Percentiles rank a stretch among this genome's conserved stretches.
Conservation (phyloP, 2,797 vertebrate genomes). For the Ctenochaetus hawaiiensis region DNA sequence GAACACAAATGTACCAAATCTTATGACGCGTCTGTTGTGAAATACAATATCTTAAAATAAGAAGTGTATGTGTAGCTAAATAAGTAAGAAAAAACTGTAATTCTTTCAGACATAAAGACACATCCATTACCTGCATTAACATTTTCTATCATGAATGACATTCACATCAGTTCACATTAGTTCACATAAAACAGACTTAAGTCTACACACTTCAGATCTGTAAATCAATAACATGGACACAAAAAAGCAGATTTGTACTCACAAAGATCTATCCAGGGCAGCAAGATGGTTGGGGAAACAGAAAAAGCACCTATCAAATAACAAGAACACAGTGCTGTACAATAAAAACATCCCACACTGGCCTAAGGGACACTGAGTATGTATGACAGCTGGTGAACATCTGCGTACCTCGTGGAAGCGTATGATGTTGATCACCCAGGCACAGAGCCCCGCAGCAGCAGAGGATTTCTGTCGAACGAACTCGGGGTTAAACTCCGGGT, state of each 20-base stretch:
- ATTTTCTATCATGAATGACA: not conserved
- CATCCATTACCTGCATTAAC: not conserved
- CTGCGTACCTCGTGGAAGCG: conserved; percentile 82
- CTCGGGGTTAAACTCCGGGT: conserved; percentile 88
- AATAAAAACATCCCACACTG: not conserved
- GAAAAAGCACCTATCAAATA: conserved; percentile 37
- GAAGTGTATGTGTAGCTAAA: not conserved
- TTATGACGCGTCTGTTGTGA: not conserved
- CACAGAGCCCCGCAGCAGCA: conserved; percentile 82
- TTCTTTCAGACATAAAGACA: not conserved
- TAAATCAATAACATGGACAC: not conserved
- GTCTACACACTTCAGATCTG: not conserved
- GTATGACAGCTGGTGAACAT: conserved; percentile 1
- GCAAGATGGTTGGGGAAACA: conserved; percentile 77
- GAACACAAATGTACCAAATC: not conserved
- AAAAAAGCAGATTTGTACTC: conserved; percentile 70
- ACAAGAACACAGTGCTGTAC: not conserved
- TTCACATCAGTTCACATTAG: conserved; percentile 1
- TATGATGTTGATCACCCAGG: conserved; percentile 87
- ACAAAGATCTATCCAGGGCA: conserved; percentile 87
- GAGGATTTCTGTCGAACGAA: conserved; percentile 88
- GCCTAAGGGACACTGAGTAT: not conserved
- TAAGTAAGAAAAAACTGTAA: not conserved
- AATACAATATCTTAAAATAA: not conserved
- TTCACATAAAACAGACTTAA: not conserved